Evolutionary conservation across 2,888 invertebrate genomes (phyloP).

Genomic region (Drosophila tanythrix): DNA sequence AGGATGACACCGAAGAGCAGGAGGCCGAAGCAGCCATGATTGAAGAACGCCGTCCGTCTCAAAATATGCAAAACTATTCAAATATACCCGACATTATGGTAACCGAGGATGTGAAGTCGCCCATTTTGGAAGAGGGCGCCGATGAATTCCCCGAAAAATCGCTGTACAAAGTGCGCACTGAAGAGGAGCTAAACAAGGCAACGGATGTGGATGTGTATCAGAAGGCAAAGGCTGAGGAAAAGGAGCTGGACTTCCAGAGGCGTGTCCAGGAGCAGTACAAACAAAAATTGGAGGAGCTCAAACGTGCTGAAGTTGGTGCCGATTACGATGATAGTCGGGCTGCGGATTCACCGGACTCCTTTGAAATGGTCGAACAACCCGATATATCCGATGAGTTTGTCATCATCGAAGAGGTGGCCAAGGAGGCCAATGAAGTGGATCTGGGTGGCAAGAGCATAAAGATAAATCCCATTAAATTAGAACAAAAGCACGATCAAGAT

Average conservation of each 20-base stretch:
- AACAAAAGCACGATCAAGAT: conserved; percentile 89
- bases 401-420: conserved; percentile 94
- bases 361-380: conserved; percentile 94
- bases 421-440: conserved; percentile 93
- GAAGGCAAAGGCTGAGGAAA: conserved; percentile 76
- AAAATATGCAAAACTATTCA: conserved; percentile 84
- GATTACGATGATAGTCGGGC: conserved; percentile 86
- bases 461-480: conserved; percentile 87
- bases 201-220: conserved; percentile 79
- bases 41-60: conserved; percentile 81
- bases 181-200: conserved; percentile 83
- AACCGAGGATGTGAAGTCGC: conserved; percentile 84
- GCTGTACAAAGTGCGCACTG: conserved; percentile 82
- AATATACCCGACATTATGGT: conserved; percentile 84
- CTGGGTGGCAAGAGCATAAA: conserved; percentile 92
- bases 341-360: conserved; percentile 93
- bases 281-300: conserved; percentile 87
- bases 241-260: conserved; percentile 85
- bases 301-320: conserved; percentile 85
- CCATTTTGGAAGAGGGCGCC: conserved; percentile 73
- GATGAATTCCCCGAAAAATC: conserved; percentile 83
- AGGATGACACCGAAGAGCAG: conserved; percentile 84
- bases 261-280: conserved; percentile 85
- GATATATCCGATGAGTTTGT: conserved; percentile 95
- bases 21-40: conserved; percentile 81